Evolutionary conservation across 2,113 vertebrate genomes (phyloP), one percentile per base, ranked within the genome.

Genomic region (Nerophis lumbriciformis): DNA sequence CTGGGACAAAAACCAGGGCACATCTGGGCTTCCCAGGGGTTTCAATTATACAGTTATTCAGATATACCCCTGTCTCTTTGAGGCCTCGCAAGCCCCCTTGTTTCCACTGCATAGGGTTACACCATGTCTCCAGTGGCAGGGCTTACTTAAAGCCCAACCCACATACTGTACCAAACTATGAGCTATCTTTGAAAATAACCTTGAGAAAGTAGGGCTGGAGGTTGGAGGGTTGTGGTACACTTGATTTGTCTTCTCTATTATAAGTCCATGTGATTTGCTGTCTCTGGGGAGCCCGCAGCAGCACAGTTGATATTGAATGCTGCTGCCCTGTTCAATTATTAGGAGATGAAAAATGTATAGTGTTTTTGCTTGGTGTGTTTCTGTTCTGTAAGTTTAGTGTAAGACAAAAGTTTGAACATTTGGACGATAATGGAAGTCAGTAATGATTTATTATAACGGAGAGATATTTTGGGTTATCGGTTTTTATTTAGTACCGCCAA

Each of bases 161-260:
- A 86, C 78, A 86, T 87, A 77, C 71, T 69, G 68, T 79, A 84
- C 53, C 60, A 81, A 87, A 81, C 83, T 73, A 65, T 75, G 75
- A 80, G 84, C 83, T 85, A 86, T 87, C 87, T 91, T 88, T 87
- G 87, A 87, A 83, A 84, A 84, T 89, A 88, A 90, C 88, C 90
- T 89, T 90, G 90, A 88, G 80, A 88, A 87, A 82, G 68, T 86
- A 85, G 85, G 85, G 67, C 84, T 88, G 76, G 74, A 86, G 71
- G 70, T 49, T 57, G 73, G 76, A 81, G 75, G 73, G 71, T 74
- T 83, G 81, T 80, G 67, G 70, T 79, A 76, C 74, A 77, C 76
- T 88, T 83, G 83, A 76, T 86, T 83, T 84, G 76, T 79, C 84
- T 81, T 69, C 73, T 76, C 85, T 85, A 83, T 84, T 82, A 86